phyloP scores from a whole-genome alignment of 2,888 invertebrate species.

The Mesoligia furuncula region DNA sequence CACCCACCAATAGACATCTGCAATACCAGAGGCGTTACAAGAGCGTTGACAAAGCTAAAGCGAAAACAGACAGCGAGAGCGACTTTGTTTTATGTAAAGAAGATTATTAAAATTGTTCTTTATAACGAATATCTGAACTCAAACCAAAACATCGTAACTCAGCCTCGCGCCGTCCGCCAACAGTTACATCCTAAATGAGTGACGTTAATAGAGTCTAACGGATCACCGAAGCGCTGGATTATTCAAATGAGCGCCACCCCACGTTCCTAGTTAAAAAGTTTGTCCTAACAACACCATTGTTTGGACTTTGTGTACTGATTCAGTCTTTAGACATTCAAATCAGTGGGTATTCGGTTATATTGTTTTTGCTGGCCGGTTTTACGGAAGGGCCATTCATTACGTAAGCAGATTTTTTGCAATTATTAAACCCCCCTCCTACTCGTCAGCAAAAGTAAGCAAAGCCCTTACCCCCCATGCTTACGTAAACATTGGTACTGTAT shows the following conservation, averaged over 20 bases:
- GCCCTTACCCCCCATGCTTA: too few relatives aligned
- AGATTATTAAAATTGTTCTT: too few relatives aligned
- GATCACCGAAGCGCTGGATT: conserved; percentile 68
- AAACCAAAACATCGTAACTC: neutral
- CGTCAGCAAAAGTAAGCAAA: too few relatives aligned
- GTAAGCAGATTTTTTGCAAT: too few relatives aligned
- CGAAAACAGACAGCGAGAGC: too few relatives aligned
- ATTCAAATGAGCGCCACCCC: conserved; percentile 69
- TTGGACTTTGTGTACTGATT: conserved; percentile 63
- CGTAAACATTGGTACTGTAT: too few relatives aligned
- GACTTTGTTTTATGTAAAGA: too few relatives aligned
- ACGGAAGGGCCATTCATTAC: neutral
- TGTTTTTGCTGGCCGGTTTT: conserved; percentile 38
- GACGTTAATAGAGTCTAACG: conserved; percentile 67
- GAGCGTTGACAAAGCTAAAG: too few relatives aligned
- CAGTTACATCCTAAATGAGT: conserved; percentile 56
- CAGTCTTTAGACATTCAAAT: conserved; percentile 65
- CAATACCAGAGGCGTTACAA: too few relatives aligned
- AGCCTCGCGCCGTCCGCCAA: neutral
- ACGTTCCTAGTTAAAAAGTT: conserved; percentile 67
- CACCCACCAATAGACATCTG: too few relatives aligned
- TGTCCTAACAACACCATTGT: conserved; percentile 65
- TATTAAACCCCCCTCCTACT: too few relatives aligned
- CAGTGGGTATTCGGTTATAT: conserved; percentile 44
- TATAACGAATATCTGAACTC: neutral